Percentiles rank a stretch among this genome's conserved stretches.
These are phyloP conservation scores for Athalia rosae DNA, from an alignment of 2,888 invertebrate genomes.

Conservation along the genomic window DNA sequence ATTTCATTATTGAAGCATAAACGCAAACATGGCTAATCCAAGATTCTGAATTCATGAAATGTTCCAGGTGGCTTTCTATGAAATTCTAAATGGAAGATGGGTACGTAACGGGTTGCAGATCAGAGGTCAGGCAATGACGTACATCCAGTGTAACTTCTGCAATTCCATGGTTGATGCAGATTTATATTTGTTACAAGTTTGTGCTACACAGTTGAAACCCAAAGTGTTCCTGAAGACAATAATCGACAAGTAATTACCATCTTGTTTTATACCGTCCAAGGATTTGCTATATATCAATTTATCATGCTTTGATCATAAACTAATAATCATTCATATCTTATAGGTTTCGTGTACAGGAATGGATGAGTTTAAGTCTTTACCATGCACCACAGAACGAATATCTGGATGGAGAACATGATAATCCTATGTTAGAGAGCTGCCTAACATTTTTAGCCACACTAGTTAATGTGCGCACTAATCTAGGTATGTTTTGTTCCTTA, in stretches of 20 bases:
- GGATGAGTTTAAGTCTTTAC: slow-evolving; percentile 86
- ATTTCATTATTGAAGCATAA: background rate
- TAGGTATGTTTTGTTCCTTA: slow-evolving; percentile 76
- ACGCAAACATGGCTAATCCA: slow-evolving; percentile 76
- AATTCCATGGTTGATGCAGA: slow-evolving; percentile 99
- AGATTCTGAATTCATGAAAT: slow-evolving; percentile 25
- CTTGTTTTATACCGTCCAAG: background rate
- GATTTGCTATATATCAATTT: slow-evolving; percentile 56
- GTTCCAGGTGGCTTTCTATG: slow-evolving; percentile 92
- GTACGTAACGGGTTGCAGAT: slow-evolving; percentile 98
- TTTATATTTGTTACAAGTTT: slow-evolving; percentile 94
- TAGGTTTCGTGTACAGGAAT: slow-evolving; percentile 91
- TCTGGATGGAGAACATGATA: slow-evolving; percentile 87
- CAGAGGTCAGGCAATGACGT: slow-evolving; percentile 99
- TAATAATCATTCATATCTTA: slow-evolving; percentile 43
- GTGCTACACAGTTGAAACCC: slow-evolving; percentile 90
- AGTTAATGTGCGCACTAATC: slow-evolving; percentile 90
- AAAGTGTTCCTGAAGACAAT: slow-evolving; percentile 91
- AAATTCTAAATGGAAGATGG: slow-evolving; percentile 96
- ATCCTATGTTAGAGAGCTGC: slow-evolving; percentile 93
- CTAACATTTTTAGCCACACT: slow-evolving; percentile 93
- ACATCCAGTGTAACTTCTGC: slow-evolving; percentile 98
- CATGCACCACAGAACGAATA: slow-evolving; percentile 78
- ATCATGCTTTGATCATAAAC: slow-evolving; percentile 9
- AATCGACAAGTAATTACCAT: slow-evolving; percentile 83